A percentile compares a stretch with the other conserved stretches of the same genome.
Conservation (phyloP, 1,140 invertebrate species). For the honey bee (Apis mellifera) region DNA sequence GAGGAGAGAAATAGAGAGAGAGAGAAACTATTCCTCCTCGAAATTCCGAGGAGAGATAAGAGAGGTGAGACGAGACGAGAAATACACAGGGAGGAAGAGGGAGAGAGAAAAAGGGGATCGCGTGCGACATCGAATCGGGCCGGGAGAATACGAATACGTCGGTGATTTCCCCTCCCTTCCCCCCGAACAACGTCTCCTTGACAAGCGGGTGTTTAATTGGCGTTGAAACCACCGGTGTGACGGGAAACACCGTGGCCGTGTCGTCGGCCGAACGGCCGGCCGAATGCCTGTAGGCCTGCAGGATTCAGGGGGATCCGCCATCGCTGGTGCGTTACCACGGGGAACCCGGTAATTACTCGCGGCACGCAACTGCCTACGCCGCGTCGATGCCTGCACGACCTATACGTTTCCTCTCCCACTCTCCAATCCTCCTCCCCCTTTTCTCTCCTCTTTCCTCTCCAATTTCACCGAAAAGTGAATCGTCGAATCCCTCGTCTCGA, state of each 20-base stretch:
- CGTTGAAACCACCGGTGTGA: conserved; percentile 82
- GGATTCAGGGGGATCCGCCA: conserved; percentile 75
- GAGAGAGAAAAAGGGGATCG: conserved; percentile 59
- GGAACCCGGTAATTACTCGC: conserved; percentile 79
- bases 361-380: conserved; percentile 74
- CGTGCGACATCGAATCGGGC: conserved; percentile 78
- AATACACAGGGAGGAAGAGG: not conserved
- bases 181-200: conserved; percentile 76
- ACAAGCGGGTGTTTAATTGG: conserved; percentile 82
- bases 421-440: too few relatives aligned
- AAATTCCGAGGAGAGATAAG: not conserved
- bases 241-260: conserved; percentile 73
- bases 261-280: conserved; percentile 79
- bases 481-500: too few relatives aligned
- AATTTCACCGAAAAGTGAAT: too few relatives aligned
- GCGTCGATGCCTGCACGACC: conserved; percentile 38
- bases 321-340: conserved; percentile 77
- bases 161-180: conserved; percentile 51
- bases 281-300: conserved; percentile 73
- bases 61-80: conserved; percentile 65
- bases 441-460: too few relatives aligned
- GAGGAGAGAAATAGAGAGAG: too few relatives aligned
- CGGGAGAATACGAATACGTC: conserved; percentile 58
- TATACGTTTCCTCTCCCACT: conserved; percentile 18
- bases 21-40: not conserved